A percentile compares a stretch with the other conserved stretches of the same genome.
Conservation (phyloP, 2,113 vertebrate genomes). For the Ibidorhyncha struthersii region DNA sequence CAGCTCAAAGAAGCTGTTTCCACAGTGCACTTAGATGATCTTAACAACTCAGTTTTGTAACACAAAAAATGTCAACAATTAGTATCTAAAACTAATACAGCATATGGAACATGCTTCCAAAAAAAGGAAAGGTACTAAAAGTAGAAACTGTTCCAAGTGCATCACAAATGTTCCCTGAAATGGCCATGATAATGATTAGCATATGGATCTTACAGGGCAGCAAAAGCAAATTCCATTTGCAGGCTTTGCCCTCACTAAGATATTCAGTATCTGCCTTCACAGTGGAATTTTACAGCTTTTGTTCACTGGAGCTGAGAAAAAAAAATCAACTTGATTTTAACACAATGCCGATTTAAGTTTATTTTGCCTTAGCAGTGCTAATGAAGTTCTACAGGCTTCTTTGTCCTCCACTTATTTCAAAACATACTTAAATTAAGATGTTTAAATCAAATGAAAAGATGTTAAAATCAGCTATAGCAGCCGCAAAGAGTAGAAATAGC, state of each 20-base stretch:
- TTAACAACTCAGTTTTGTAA: neutral
- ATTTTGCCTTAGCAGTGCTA: neutral
- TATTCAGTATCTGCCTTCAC: neutral
- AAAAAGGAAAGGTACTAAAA: neutral
- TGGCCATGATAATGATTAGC: neutral
- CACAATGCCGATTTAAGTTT: neutral
- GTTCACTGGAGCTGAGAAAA: neutral
- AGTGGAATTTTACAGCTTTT: neutral
- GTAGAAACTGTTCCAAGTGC: neutral
- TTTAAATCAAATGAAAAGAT: neutral
- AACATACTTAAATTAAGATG: neutral
- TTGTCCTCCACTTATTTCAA: neutral
- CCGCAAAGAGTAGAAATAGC: neutral
- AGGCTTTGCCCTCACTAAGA: neutral
- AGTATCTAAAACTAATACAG: neutral
- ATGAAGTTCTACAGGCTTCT: neutral
- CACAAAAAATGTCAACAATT: neutral
- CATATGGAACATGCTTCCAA: neutral
- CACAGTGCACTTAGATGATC: neutral
- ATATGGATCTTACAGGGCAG: neutral
- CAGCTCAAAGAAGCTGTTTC: neutral
- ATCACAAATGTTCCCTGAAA: neutral
- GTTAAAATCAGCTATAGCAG: conserved; percentile 1
- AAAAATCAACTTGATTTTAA: neutral
- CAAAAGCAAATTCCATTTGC: neutral